Evolutionary conservation across 2,888 invertebrate species (phyloP).

Genomic region (Ochropacha duplaris): DNA sequence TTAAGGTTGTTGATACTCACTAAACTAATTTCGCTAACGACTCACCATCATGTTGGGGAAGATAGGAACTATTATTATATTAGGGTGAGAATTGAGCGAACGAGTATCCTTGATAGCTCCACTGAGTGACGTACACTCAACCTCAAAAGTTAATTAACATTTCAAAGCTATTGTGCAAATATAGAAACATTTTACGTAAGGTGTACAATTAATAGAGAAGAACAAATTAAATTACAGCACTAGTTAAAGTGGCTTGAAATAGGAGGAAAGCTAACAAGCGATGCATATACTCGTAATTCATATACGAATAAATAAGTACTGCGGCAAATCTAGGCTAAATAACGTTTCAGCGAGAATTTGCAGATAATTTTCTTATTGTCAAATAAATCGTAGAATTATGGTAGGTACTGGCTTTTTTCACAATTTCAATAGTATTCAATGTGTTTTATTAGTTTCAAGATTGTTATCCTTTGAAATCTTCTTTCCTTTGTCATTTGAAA

Average conservation of each 20-base stretch:
- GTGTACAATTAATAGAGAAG: constrained; percentile 7
- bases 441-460: background rate
- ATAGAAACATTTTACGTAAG: background rate
- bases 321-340: constrained; percentile 16
- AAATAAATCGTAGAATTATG: background rate
- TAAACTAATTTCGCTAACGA: constrained; percentile 42
- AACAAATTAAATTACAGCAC: constrained; percentile 20
- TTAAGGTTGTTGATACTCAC: constrained; percentile 26
- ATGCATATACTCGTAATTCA: constrained; percentile 3
- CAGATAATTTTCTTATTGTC: background rate
- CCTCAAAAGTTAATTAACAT: constrained; percentile 30
- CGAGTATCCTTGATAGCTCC: constrained; percentile 26
- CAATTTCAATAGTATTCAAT: too few relatives aligned
- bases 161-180: constrained; percentile 3
- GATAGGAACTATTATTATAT: constrained; percentile 38
- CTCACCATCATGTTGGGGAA: constrained; percentile 29
- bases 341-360: background rate
- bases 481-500: too few relatives aligned
- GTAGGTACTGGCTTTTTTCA: background rate
- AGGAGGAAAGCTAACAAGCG: constrained; percentile 8
- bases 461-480: background rate
- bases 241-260: constrained; percentile 15
- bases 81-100: constrained; percentile 32
- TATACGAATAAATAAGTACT: constrained; percentile 13
- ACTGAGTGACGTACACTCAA: constrained; percentile 22